A percentile compares a stretch with the other conserved stretches of the same genome.
Conservation (phyloP, 2,797 vertebrate genomes). For the Vipera ursinii region DNA sequence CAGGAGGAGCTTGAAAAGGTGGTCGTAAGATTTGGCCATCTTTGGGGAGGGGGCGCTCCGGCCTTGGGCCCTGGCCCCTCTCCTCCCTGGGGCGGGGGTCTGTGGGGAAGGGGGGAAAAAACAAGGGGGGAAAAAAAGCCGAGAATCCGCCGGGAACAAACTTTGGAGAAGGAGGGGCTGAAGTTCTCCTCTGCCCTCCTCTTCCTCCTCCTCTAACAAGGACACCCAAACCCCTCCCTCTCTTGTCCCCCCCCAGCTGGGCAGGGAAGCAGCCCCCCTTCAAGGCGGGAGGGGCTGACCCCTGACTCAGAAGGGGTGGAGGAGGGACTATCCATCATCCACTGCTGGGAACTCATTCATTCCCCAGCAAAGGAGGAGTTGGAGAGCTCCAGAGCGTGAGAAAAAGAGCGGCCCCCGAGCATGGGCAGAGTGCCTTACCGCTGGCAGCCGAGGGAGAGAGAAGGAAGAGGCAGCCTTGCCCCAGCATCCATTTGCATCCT, state of each 20-base stretch:
- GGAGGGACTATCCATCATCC: background rate
- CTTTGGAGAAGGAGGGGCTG: background rate
- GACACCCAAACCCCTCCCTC: background rate
- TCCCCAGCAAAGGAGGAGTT: background rate
- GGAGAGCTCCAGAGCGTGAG: background rate
- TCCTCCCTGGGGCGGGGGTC: no score
- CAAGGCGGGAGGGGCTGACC: background rate
- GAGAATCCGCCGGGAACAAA: background rate
- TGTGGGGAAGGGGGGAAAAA: background rate
- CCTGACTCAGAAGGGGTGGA: background rate
- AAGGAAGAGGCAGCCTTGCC: background rate
- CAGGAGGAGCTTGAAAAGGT: constrained; percentile 91
- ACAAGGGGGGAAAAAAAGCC: background rate
- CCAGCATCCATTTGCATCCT: background rate
- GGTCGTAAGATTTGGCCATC: constrained; percentile 97
- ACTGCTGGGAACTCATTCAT: background rate
- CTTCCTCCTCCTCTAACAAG: background rate
- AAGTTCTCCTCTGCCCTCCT: background rate
- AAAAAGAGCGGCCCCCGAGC: background rate
- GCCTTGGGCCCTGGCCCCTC: background rate
- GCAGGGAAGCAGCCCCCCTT: background rate
- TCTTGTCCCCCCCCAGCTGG: background rate
- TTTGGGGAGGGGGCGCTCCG: background rate
- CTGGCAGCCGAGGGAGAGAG: background rate
- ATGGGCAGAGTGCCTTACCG: background rate